Conservation (phyloP, 2,888 invertebrate species). For the Meiosimyza decipiens region DNA sequence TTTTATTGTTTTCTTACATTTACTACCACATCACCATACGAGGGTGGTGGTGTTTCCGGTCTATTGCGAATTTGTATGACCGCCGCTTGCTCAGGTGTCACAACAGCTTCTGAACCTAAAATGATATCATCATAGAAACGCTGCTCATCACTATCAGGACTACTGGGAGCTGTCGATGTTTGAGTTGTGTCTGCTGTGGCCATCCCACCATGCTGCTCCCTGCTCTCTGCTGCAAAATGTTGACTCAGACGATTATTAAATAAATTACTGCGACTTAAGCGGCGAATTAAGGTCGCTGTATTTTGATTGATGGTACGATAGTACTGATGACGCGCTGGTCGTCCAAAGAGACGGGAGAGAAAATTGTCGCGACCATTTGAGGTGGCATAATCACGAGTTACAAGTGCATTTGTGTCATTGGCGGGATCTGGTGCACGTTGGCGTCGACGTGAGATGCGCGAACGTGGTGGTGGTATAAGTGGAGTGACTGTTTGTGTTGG, state of each 20-base stretch:
- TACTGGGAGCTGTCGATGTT: constrained; percentile 37
- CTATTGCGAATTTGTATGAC: constrained; percentile 39
- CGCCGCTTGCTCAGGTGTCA: constrained; percentile 6
- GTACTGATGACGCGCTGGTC: constrained; percentile 62
- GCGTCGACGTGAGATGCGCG: constrained; percentile 46
- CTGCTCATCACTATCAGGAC: constrained; percentile 11
- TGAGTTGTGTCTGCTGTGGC: constrained; percentile 27
- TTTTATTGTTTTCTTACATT: constrained; percentile 20
- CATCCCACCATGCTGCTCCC: constrained; percentile 36
- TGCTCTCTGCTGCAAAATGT: constrained; percentile 48
- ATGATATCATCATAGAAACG: constrained; percentile 13
- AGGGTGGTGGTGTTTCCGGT: constrained; percentile 64
- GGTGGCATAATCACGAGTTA: constrained; percentile 47
- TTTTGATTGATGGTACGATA: constrained; percentile 63
- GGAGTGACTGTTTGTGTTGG: constrained; percentile 40
- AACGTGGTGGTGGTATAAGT: constrained; percentile 43
- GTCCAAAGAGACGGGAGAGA: constrained; percentile 61
- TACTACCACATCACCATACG: constrained; percentile 57
- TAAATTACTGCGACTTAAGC: constrained; percentile 63
- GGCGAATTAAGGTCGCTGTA: constrained; percentile 63
- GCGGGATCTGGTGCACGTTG: constrained; percentile 41
- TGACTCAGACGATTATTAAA: constrained; percentile 58
- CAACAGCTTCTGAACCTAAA: constrained; percentile 8
- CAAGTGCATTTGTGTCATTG: constrained; percentile 45
- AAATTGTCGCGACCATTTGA: constrained; percentile 53